Evolutionary conservation across 2,797 vertebrate genomes (phyloP), one percentile per base, ranked within the genome.

Genomic region (Poecile montanus): DNA sequence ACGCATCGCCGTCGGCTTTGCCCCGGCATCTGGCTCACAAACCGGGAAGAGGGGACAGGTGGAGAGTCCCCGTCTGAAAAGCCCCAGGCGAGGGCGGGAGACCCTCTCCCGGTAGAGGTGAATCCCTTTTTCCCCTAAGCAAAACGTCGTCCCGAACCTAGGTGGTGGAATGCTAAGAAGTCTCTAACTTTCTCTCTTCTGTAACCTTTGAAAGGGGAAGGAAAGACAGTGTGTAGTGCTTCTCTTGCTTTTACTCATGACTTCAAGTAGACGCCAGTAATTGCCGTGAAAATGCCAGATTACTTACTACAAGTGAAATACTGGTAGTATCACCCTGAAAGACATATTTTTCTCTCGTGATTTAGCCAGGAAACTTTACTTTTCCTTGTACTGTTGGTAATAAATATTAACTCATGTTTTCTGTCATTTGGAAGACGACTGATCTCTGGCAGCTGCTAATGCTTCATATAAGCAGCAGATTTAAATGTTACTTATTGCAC

Each of bases 291-390:
- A 53, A 76, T 60, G 20, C 16, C 1, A 0, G 4, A 1, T 68
- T 58, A 10, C 9, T 60, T 88, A 40, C 15, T 32, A 62, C 51
- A 23, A 20, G 30, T 29, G 2, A 45, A 75, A 29, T 48, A 40
- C 5, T 25, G 36, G 7, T 67, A 53, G 11, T 40, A 68, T 44
- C 23, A 22, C 3, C 7, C 4, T 10, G 29, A 38, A 61, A 25
- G 11, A 26, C 13, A 9, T 0, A 4, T 27, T 4, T 7, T 11
- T 0, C 1, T 10, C 6, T 4, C 8, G 21, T 23, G 18, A 3
- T 57, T 50, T 67, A 74, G 9, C 21, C 4, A 23, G 21, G 20
- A 68, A 61, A 18, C 50, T 53, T 76, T 30, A 3, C 32, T 56
- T 67, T 42, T 11, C 5, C 25, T 15, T 5, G 5, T 45, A 5